phyloP scores from a whole-genome alignment of 1,140 invertebrate genomes.

The Lordiphosa collinella region DNA sequence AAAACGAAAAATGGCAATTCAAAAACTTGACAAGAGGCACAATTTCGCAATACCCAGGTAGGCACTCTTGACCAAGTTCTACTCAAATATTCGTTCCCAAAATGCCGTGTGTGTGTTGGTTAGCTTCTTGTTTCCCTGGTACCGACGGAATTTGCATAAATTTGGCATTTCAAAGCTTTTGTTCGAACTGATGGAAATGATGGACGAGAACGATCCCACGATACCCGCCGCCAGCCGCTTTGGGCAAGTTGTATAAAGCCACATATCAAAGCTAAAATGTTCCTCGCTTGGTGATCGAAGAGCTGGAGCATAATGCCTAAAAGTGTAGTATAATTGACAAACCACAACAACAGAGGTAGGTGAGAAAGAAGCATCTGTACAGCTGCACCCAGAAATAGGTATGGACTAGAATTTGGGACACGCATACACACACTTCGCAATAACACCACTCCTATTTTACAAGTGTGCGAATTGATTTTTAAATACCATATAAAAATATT shows the following conservation, averaged over 20 bases:
- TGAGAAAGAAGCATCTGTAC: too few species aligned
- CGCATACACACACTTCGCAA: too few species aligned
- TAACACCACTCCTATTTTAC: too few species aligned
- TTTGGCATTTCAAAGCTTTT: constrained; percentile 73
- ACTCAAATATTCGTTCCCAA: constrained; percentile 69
- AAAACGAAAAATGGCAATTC: constrained; percentile 59
- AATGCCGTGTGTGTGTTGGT: background rate
- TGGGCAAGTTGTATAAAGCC: constrained; percentile 45
- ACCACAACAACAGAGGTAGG: too few species aligned
- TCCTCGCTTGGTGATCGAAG: constrained; percentile 6
- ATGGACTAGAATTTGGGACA: too few species aligned
- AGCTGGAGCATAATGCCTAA: constrained; percentile 8
- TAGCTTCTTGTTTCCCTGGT: constrained; percentile 8
- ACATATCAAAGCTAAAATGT: constrained; percentile 48
- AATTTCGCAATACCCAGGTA: constrained; percentile 51
- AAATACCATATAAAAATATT: too few species aligned
- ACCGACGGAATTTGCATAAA: constrained; percentile 63
- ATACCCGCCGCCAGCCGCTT: constrained; percentile 3
- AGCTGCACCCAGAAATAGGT: too few species aligned
- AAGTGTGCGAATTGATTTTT: too few species aligned
- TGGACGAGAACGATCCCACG: constrained; percentile 41
- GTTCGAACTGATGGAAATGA: constrained; percentile 70
- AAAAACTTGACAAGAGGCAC: constrained; percentile 49
- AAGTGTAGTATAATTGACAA: too few species aligned
- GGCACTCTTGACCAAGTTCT: constrained; percentile 12